Percentiles rank a stretch among this genome's conserved stretches.
phyloP scores from a whole-genome alignment of 2,113 vertebrate species.

The Pterocles gutturalis region DNA sequence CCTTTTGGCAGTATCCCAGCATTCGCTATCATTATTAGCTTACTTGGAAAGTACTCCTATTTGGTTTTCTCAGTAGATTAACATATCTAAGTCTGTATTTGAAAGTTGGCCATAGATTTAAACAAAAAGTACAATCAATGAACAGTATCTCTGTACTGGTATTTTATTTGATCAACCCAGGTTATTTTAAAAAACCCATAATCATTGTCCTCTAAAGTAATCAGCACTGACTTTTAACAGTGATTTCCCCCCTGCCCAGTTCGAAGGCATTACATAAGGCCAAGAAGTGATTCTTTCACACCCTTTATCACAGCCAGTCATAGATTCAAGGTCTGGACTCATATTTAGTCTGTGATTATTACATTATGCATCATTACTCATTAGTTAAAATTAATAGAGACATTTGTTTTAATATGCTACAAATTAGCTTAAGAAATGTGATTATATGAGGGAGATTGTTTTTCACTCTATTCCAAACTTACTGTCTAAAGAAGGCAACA shows the following conservation, averaged over 20 bases:
- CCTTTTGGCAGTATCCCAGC: neutral
- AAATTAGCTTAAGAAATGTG: slow-evolving; percentile 23
- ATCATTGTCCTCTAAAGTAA: neutral
- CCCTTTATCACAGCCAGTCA: neutral
- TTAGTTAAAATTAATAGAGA: slow-evolving; percentile 39
- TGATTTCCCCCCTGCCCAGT: neutral
- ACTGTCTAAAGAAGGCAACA: neutral
- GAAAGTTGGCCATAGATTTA: neutral
- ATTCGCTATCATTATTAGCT: neutral
- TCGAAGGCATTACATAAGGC: neutral
- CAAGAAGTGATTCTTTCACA: neutral
- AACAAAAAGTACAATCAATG: neutral
- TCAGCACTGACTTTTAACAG: neutral
- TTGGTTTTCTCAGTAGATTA: neutral
- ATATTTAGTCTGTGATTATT: neutral
- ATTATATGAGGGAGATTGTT: neutral
- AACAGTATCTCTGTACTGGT: neutral
- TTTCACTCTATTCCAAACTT: neutral
- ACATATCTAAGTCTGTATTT: neutral
- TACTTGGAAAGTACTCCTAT: neutral
- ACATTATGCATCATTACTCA: neutral
- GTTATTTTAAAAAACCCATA: neutral
- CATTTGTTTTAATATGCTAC: slow-evolving; percentile 20
- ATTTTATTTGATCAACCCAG: neutral
- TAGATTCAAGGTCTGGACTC: neutral